phyloP scores from a whole-genome alignment of 2,797 vertebrate genomes.

The Gallirallus australis region DNA sequence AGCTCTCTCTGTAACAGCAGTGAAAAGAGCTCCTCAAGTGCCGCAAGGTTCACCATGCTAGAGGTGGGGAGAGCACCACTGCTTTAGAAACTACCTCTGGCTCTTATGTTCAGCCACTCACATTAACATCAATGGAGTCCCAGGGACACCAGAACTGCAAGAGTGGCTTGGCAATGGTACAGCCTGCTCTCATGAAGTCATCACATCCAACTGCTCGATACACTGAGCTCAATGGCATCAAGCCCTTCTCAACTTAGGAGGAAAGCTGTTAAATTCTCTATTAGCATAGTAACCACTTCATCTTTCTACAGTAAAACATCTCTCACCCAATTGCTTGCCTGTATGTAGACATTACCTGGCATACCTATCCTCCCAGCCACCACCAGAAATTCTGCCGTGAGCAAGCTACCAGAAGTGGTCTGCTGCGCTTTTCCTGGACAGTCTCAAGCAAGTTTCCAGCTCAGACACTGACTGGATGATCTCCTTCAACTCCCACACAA shows the following conservation, averaged over 20 bases:
- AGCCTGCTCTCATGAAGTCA: neutral
- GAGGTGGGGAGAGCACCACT: neutral
- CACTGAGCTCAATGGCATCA: neutral
- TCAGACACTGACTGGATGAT: neutral
- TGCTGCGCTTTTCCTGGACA: neutral
- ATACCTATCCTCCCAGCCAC: neutral
- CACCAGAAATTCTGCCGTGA: neutral
- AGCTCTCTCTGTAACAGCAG: neutral
- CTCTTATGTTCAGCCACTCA: neutral
- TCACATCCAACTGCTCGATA: neutral
- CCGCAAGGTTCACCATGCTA: neutral
- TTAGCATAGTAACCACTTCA: neutral
- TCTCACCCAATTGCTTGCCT: neutral
- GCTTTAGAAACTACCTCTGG: neutral
- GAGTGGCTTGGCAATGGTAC: neutral
- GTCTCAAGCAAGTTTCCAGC: neutral
- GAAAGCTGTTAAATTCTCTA: neutral
- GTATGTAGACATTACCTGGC: neutral
- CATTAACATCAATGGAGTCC: accelerated
- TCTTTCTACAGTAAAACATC: neutral
- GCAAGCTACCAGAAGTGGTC: neutral
- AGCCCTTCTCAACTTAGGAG: neutral
- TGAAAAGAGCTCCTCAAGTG: neutral
- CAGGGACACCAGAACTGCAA: neutral
- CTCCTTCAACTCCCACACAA: neutral